A percentile compares a stretch with the other conserved stretches of the same genome.
Conservation (phyloP, 2,797 vertebrate species). For the Megalops cyprinoides region DNA sequence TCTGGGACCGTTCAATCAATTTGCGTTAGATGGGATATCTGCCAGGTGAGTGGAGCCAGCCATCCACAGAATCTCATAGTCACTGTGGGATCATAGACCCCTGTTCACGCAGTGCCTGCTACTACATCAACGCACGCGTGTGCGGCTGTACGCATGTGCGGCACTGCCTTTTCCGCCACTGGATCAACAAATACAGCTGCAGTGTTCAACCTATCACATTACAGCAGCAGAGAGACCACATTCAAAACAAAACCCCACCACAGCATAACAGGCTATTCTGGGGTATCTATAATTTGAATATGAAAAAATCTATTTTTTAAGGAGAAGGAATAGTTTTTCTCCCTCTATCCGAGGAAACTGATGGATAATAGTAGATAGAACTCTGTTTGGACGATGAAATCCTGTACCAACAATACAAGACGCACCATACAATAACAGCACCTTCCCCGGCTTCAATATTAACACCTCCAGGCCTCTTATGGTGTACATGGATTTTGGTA, state of each 20-base stretch:
- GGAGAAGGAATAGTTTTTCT: not conserved
- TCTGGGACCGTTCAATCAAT: conserved; percentile 33
- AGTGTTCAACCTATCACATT: not conserved
- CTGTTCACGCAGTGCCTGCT: not conserved
- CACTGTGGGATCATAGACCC: not conserved
- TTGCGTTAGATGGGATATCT: conserved; percentile 14
- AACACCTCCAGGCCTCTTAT: not conserved
- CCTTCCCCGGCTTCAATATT: not conserved
- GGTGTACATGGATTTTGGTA: not conserved
- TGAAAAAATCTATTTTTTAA: not conserved
- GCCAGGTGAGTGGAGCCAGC: not conserved
- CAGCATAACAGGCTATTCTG: not conserved
- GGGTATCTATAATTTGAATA: too few relatives aligned
- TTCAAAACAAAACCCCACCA: not conserved
- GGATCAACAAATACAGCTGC: not conserved
- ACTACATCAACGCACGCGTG: not conserved
- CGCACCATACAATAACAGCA: not conserved
- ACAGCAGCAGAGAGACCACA: not conserved
- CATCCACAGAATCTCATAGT: not conserved
- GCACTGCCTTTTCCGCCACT: not conserved
- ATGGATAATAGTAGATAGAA: not conserved
- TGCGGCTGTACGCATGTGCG: not conserved
- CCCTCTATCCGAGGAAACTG: not conserved
- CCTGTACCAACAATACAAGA: not conserved
- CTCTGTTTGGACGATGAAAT: not conserved